Evolutionary conservation across 2,888 invertebrate genomes (phyloP), one percentile per base, ranked within the genome.

Genomic region (Cephus rjabovi): DNA sequence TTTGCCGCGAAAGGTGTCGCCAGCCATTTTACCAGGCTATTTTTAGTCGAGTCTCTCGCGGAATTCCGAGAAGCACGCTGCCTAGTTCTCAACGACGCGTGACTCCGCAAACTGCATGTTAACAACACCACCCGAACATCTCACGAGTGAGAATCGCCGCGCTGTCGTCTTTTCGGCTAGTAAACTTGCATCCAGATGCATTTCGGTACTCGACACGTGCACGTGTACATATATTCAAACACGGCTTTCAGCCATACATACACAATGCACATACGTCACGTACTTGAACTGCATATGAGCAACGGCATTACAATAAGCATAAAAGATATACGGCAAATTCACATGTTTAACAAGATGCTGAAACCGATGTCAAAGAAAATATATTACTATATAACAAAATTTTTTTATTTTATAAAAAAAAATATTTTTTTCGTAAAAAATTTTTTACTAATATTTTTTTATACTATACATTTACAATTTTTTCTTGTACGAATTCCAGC

Each of bases 81-180:
- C 69, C 34, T 79, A 80, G 78, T 79, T 85, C 80, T 84, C 86
- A 87, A 84, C 86, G 87, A 82, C 85, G 87, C 89, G 89, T 88
- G 89, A 88, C 89, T 87, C 86, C 86, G 87, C 87, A 89, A 90
- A 84, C 84, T 83, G 81, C 79, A 77, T 81, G 87, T 87, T 89
- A 89, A 89, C 88, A 83, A 84, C 84, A 83, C 82, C 81, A 80
- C 84, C 79, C 81, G 15, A 56, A 56, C 56, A 15, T 56, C 56
- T 23, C 56, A 56, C 56, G 9, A 56, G 56, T 23, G 74, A 81
- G 81, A 76, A 77, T 74, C 82, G 80, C 81, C 34, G 31, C 23
- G 71, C 15, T 83, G 34, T 76, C 79, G 77, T 79, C 80, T 76
- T 82, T 82, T 81, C 74, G 74, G 74, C 23, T 23, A 12, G 74